Base-by-base conservation (phyloP, 2,888 invertebrate genomes). In the Drosophila mettleri region DNA sequence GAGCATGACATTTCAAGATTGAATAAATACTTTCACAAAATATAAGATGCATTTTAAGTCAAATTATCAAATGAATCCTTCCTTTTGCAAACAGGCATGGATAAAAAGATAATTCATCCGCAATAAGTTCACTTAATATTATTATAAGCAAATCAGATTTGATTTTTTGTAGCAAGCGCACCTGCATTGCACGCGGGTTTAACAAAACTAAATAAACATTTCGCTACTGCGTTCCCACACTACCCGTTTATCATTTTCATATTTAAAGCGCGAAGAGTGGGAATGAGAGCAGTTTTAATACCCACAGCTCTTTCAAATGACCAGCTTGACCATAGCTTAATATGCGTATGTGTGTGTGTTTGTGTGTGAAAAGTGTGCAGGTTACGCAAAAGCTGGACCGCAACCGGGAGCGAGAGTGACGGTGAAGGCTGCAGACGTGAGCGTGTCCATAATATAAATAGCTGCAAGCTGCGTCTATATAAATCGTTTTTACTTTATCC, bases 401-500 rank as follows among this genome's bases (percentile, higher is more conserved):
- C 24, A 53, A 14, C 5, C 24, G 31, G 10, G 16, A 36, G 16
- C 20, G 41, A 24, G 24, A 43, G 43, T 43, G n/a, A 59, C 33
- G 27, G 41, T 33, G 24, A 24, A 18, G 34, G 24, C 33, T 43
- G 16, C 16, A 41, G 38, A 18, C 31, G 16, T 53, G 7, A 31
- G 53, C 33, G 2, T 24, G 33, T 14, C 24, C 33, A 34, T 34
- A 54, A 43, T 43, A 24, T 34, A 24, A 43, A 54, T 54, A 43
- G 54, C 54, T 54, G 54, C 33, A 54, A 54, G 43, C 54, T 43
- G 54, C 24, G 43, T 54, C 18, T 43, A 22, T 24, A 24, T 41
- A 33, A 41, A 33, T 54, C 24, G 16, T 43, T 43, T 31, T 24
- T 41, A 31, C 31, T 41, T 31, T 41, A 43, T 18, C 5, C 5